Conservation (phyloP, 2,797 vertebrate species). For the Varecia variegata region DNA sequence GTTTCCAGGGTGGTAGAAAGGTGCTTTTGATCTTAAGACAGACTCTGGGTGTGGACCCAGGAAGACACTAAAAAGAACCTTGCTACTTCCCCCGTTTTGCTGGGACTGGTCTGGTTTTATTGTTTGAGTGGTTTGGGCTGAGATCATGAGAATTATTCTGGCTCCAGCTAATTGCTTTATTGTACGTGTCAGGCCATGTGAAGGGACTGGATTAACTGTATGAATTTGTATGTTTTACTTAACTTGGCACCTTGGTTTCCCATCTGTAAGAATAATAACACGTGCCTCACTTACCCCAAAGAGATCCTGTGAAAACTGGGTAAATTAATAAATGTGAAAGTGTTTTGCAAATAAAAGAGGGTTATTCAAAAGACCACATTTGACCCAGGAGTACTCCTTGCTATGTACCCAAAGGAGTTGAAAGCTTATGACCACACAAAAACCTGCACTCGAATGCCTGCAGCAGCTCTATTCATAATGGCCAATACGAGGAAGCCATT, state of each 20-base stretch:
- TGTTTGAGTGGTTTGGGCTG: constrained; percentile 47
- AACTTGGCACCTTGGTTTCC: background rate
- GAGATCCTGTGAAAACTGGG: background rate
- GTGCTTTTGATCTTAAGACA: constrained; percentile 48
- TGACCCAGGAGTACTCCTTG: background rate
- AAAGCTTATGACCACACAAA: background rate
- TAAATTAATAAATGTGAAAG: background rate
- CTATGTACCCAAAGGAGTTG: background rate
- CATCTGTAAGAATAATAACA: background rate
- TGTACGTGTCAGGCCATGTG: background rate
- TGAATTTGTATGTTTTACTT: background rate
- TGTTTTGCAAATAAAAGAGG: background rate
- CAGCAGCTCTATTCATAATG: background rate
- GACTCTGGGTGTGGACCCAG: constrained; percentile 56
- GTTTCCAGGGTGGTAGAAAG: constrained; percentile 15
- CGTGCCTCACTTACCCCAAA: background rate
- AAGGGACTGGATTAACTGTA: background rate
- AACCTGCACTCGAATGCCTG: background rate
- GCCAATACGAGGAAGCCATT: background rate
- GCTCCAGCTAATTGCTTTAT: background rate
- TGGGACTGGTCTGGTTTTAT: background rate
- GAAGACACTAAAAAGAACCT: constrained; percentile 38
- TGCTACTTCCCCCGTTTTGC: background rate
- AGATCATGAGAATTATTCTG: constrained; percentile 61
- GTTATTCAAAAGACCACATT: background rate